Base-by-base conservation (phyloP, 2,888 invertebrate species). In the Camptogramma bilineatum region DNA sequence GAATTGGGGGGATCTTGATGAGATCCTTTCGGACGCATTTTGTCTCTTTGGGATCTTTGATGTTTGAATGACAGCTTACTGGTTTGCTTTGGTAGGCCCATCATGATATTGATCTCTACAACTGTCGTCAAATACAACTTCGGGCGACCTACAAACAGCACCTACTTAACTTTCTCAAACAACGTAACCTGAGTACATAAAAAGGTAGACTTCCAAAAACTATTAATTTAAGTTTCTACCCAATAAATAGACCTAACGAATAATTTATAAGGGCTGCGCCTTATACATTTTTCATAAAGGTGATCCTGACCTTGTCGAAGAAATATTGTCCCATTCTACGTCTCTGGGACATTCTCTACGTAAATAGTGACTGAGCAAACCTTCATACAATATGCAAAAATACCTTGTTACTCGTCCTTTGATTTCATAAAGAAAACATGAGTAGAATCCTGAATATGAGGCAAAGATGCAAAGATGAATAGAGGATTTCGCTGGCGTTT, bases 361-460 rank as follows among this genome's bases (percentile, higher is more conserved):
- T 39, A 46, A 51, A 52, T 52, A 51, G 50, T 52, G 39, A 19
- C 55, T 42, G 52, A 56, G 56, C 56, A 31, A 46, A 39, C 28
- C 42, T 51, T 64, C 46, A 48, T 64, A 65, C 65, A 60, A 64
- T 60, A 60, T 60, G 64, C 64, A 64, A 48, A 58, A 55, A 52
- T 60, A 64, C 50, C 59, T 47, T 17, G 48, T 52, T 54, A 44
- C 44, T 18, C 44, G 46, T 46, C 51, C 54, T 59, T 64, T 64
- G 59, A 64, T 64, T 60, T 48, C 59, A 60, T 60, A 55, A 64
- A 60, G 51, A 52, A 60, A 56, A 60, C 64, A 60, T 48, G 52
- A 31, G 52, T 56, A 34, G 59, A 64, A 64, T 52, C 47, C 46
- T 42, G 51, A 55, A 51, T 62, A 21, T 31, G 51, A 55, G 18